Conservation (phyloP, 92 coral and sea anemone species). For the Porites rus region DNA sequence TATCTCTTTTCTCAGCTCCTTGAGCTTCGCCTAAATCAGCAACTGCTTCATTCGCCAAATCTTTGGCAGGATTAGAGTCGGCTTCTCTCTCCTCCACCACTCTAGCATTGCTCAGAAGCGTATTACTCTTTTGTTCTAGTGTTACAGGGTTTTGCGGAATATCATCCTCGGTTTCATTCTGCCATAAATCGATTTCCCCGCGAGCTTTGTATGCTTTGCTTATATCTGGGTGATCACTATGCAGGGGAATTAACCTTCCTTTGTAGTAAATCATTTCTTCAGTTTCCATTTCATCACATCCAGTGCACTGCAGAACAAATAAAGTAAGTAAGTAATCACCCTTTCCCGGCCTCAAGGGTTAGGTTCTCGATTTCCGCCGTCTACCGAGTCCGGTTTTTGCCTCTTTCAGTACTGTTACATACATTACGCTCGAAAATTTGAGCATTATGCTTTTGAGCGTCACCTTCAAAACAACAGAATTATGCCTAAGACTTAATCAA, state of each 20-base stretch:
- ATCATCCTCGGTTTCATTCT: neutral
- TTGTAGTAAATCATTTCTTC: conserved; percentile 39
- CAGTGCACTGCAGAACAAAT: conserved; percentile 1
- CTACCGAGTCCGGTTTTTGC: too few relatives aligned
- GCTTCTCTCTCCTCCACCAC: neutral
- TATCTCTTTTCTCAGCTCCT: neutral
- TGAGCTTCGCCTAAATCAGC: too few relatives aligned
- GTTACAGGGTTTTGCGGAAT: neutral
- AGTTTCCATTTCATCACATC: conserved; percentile 10
- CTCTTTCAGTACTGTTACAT: too few relatives aligned
- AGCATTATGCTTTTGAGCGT: too few relatives aligned
- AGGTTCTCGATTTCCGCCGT: too few relatives aligned
- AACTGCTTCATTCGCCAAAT: too few relatives aligned
- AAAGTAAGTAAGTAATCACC: too few relatives aligned
- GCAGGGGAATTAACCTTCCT: conserved; percentile 23
- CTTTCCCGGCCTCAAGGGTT: too few relatives aligned
- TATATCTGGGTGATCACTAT: conserved; percentile 64
- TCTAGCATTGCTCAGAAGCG: neutral
- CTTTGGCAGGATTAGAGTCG: too few relatives aligned
- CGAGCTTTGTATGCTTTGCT: conserved; percentile 61
- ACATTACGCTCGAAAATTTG: too few relatives aligned
- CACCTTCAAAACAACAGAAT: too few relatives aligned
- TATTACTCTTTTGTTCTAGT: neutral
- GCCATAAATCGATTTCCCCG: conserved; percentile 60
- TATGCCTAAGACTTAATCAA: too few relatives aligned